Percentiles rank a stretch among this genome's conserved stretches.
phyloP scores from a whole-genome alignment of 30 jellyfish, hydroid and myxozoan species.

The Haliclystus octoradiatus region DNA sequence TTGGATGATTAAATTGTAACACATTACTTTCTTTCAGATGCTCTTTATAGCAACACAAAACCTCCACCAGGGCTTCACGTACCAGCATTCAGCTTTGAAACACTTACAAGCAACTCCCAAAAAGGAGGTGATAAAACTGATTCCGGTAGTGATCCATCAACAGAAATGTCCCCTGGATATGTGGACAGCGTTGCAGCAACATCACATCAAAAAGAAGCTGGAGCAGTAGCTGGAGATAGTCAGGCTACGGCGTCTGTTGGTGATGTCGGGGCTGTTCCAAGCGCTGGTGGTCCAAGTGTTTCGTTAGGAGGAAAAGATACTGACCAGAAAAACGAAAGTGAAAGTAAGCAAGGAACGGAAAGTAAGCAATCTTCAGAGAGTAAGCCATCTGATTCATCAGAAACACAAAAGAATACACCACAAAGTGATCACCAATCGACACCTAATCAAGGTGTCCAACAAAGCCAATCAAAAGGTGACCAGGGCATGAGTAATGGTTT shows the following conservation, averaged over 20 bases:
- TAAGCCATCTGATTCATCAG: slow-evolving; percentile 1
- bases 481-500: slow-evolving; percentile 25
- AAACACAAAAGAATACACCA: no score
- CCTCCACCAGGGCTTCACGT: no score
- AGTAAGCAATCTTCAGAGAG: background rate
- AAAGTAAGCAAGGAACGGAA: slow-evolving; percentile 11
- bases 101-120: no score
- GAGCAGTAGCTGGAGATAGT: slow-evolving; percentile 30
- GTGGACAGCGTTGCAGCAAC: slow-evolving; percentile 3
- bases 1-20: no score
- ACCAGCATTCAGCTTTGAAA: no score
- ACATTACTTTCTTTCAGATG: no score
- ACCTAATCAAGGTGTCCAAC: slow-evolving; percentile 22
- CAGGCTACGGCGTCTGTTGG: slow-evolving; percentile 36
- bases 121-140: no score
- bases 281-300: slow-evolving; percentile 19
- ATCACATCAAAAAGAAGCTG: slow-evolving; percentile 20
- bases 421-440: background rate
- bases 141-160: background rate
- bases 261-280: slow-evolving; percentile 24
- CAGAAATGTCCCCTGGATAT: background rate
- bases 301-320: slow-evolving; percentile 17
- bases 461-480: slow-evolving; percentile 9
- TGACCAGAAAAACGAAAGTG: slow-evolving; percentile 7
- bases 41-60: no score